Evolutionary conservation across 2,888 invertebrate genomes (phyloP).

Genomic region (Limnephilus marmoratus): DNA sequence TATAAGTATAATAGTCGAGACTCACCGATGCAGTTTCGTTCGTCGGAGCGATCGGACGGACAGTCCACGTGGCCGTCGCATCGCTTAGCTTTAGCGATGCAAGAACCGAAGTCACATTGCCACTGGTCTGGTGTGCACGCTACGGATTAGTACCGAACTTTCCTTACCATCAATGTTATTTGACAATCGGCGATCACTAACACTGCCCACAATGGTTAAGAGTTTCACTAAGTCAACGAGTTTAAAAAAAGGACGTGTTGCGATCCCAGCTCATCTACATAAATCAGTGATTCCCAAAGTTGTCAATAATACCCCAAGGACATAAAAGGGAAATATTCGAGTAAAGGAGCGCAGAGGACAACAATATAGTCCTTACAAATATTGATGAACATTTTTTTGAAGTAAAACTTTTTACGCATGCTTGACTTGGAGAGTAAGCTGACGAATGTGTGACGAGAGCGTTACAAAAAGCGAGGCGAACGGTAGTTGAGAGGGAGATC

Average conservation of each 20-base stretch:
- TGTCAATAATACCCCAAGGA: neutral
- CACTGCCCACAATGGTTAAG: neutral
- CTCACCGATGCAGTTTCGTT: constrained; percentile 82
- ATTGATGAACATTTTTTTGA: too few species aligned
- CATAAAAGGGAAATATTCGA: neutral
- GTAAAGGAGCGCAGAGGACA: neutral
- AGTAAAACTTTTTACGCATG: too few species aligned
- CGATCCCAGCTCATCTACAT: neutral
- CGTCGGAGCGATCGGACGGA: constrained; percentile 84
- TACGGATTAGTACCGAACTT: constrained; percentile 68
- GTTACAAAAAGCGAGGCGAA: too few species aligned
- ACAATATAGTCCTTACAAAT: neutral
- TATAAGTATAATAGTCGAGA: constrained; percentile 54
- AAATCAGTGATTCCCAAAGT: neutral
- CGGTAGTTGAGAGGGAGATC: too few species aligned
- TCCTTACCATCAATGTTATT: neutral
- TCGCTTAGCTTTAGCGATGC: constrained; percentile 78
- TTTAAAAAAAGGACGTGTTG: neutral
- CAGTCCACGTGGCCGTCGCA: constrained; percentile 86
- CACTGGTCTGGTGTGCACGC: constrained; percentile 84
- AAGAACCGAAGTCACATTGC: constrained; percentile 85
- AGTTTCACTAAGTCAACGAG: neutral
- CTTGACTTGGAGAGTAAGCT: too few species aligned
- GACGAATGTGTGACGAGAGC: too few species aligned
- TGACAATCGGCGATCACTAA: neutral